A percentile compares a stretch with the other conserved stretches of the same genome.
phyloP scores from a whole-genome alignment of 30 jellyfish, hydroid and myxozoan species.

The Phacellophora camtschatica region DNA sequence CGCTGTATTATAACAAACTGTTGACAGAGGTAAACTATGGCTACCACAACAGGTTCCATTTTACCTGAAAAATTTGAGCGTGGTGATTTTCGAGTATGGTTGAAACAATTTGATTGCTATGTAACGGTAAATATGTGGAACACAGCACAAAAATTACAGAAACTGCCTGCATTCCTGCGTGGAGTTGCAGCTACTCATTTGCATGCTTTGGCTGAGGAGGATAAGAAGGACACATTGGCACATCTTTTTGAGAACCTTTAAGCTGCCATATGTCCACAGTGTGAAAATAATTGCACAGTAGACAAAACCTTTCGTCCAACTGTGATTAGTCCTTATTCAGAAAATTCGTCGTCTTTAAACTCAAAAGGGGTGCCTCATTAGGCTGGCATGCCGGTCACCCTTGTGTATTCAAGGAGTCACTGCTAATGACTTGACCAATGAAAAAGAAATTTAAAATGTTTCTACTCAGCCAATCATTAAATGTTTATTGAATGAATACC shows the following conservation, averaged over 20 bases:
- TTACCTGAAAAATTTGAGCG: neutral
- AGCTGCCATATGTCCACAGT: neutral
- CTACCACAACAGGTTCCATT: too few relatives aligned
- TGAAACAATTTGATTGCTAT: neutral
- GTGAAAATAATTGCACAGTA: neutral
- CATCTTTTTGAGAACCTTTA: neutral
- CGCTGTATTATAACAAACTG: neutral
- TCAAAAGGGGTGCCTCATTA: neutral
- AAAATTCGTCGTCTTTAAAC: neutral
- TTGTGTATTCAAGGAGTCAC: too few relatives aligned
- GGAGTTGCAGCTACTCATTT: neutral
- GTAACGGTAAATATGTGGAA: neutral
- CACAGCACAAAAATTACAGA: neutral
- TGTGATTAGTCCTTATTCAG: neutral
- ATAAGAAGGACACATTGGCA: neutral
- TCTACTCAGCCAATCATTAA: neutral
- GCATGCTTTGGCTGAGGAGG: neutral
- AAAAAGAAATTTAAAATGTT: neutral
- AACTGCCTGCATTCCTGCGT: neutral
- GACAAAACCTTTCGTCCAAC: neutral
- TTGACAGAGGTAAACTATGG: too few relatives aligned
- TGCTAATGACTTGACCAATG: too few relatives aligned
- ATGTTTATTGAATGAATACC: neutral
- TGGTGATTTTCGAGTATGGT: neutral
- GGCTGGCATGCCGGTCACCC: too few relatives aligned